A percentile compares a stretch with the other conserved stretches of the same genome.
Conservation (phyloP, 2,888 invertebrate genomes). For the Asteroscopus sphinx region DNA sequence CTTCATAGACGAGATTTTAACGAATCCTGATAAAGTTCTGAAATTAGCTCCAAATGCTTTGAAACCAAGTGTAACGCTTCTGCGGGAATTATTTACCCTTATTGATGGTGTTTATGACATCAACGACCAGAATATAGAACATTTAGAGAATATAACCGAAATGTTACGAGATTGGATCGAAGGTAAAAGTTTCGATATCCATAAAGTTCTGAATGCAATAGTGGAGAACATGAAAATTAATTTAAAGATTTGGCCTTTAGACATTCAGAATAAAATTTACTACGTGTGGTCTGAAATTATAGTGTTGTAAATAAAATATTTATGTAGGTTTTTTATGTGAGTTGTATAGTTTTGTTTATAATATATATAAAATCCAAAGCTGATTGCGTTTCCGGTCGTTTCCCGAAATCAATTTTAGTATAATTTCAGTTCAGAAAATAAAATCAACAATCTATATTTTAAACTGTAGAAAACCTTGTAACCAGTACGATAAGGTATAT, state of each 20-base stretch:
- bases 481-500: no score
- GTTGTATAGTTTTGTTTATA: constrained; percentile 16
- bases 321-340: constrained; percentile 18
- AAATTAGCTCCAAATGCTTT: constrained; percentile 54
- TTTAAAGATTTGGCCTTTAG: constrained; percentile 66
- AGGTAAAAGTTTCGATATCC: constrained; percentile 47
- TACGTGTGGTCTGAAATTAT: constrained; percentile 64
- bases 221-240: constrained; percentile 67
- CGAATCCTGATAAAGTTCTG: constrained; percentile 58
- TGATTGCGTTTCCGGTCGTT: constrained; percentile 8
- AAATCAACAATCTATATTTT: no score
- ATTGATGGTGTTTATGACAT: constrained; percentile 67
- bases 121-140: constrained; percentile 57
- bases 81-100: constrained; percentile 59
- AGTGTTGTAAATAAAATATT: constrained; percentile 39
- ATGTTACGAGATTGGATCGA: constrained; percentile 53
- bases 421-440: no score
- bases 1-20: constrained; percentile 70
- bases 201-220: constrained; percentile 57
- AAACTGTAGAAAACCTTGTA: no score
- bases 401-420: neutral
- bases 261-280: constrained; percentile 62
- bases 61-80: constrained; percentile 54
- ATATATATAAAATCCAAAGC: constrained; percentile 11
- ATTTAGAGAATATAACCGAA: constrained; percentile 60